phyloP scores from a whole-genome alignment of 2,888 invertebrate species.

The Silvanus unidentatus region DNA sequence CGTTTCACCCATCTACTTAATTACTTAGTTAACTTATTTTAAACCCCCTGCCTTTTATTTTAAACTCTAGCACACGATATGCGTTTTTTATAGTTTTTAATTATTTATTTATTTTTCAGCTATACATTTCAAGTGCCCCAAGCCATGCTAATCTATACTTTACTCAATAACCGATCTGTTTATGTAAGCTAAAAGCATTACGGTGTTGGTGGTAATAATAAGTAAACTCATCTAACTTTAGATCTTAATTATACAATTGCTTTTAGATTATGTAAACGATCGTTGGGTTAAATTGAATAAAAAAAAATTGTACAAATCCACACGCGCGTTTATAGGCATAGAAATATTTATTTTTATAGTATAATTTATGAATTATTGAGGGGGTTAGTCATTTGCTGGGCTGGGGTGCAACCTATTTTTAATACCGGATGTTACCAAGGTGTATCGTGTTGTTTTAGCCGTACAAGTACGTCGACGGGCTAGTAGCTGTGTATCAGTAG shows the following conservation, averaged over 20 bases:
- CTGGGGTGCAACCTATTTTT: no score
- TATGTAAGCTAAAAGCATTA: constrained; percentile 1
- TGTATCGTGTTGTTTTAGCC: constrained; percentile 47
- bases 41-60: background rate
- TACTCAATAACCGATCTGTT: background rate
- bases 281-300: no score
- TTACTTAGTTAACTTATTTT: background rate
- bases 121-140: constrained; percentile 37
- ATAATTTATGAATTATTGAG: background rate
- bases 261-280: no score
- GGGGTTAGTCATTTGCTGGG: no score
- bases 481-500: constrained; percentile 46
- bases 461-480: constrained; percentile 48
- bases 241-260: no score
- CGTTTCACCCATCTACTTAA: constrained; percentile 12
- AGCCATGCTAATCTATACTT: constrained; percentile 32
- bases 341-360: background rate
- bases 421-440: constrained; percentile 27
- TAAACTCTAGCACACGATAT: constrained; percentile 16
- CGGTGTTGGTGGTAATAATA: no score
- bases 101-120: constrained; percentile 41
- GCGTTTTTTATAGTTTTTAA: constrained; percentile 17
- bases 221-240: no score
- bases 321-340: no score
- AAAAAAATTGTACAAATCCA: no score